A percentile compares a stretch with the other conserved stretches of the same genome.
Evolutionary conservation across 2,113 vertebrate genomes (phyloP).

Genomic region (Ptychochromis oligacanthus): DNA sequence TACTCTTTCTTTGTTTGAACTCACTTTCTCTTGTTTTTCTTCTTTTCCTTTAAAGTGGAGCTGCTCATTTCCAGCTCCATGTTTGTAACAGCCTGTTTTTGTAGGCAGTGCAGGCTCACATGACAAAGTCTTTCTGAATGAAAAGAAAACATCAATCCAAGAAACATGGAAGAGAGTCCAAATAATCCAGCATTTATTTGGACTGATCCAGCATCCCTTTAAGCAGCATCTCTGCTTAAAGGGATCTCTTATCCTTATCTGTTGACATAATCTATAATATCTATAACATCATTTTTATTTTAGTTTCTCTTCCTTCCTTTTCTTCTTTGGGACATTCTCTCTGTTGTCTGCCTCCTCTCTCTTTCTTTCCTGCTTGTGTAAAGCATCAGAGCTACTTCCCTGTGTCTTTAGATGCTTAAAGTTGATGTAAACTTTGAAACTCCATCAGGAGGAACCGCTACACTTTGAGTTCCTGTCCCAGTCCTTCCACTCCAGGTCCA

Average conservation of each 20-base stretch:
- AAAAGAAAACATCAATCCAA: neutral
- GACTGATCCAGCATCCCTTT: too few species aligned
- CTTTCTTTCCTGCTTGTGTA: neutral
- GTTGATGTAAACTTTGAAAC: neutral
- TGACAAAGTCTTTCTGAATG: neutral
- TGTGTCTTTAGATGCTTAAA: neutral
- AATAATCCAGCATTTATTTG: neutral
- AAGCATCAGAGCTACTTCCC: neutral
- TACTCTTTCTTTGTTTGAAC: neutral
- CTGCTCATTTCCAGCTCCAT: neutral
- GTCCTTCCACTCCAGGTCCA: constrained; percentile 85
- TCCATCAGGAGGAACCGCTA: constrained; percentile 79
- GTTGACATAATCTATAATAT: too few species aligned
- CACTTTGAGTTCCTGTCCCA: constrained; percentile 87
- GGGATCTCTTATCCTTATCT: neutral
- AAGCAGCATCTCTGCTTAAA: neutral
- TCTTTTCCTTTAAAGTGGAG: neutral
- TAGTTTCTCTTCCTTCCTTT: neutral
- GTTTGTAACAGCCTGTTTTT: neutral
- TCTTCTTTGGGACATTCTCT: neutral
- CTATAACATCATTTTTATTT: neutral
- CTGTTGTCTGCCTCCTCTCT: neutral
- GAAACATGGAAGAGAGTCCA: neutral
- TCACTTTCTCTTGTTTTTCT: neutral
- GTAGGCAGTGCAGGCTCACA: neutral